Percentiles rank a stretch among this genome's conserved stretches.
phyloP scores from a whole-genome alignment of 2,113 vertebrate species.

The Ramphastos sulfuratus region DNA sequence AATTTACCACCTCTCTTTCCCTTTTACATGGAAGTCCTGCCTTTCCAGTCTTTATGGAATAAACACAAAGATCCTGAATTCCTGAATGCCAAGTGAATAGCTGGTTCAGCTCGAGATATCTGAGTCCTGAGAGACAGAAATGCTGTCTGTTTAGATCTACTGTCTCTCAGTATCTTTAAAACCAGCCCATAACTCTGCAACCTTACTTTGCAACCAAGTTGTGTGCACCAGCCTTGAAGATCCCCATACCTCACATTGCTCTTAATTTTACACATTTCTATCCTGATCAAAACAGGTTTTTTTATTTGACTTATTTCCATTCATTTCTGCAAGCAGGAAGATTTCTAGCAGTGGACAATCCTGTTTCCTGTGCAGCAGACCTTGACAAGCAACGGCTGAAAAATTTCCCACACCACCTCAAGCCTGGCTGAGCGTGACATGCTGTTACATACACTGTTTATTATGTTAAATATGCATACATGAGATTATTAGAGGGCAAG shows the following conservation, averaged over 20 bases:
- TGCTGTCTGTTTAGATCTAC: background rate
- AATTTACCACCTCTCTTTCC: background rate
- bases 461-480: background rate
- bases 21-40: background rate
- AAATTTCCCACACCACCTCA: conserved; percentile 10
- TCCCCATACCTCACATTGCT: background rate
- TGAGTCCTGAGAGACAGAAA: background rate
- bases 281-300: background rate
- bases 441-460: background rate
- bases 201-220: background rate
- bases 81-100: background rate
- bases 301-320: background rate
- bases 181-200: background rate
- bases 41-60: background rate
- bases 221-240: background rate
- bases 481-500: background rate
- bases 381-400: background rate
- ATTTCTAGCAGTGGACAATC: background rate
- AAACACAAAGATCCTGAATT: background rate
- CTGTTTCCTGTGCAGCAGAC: conserved; percentile 8
- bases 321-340: background rate
- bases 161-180: background rate
- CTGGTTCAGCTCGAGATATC: background rate
- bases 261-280: background rate
- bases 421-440: background rate